Percentiles rank a stretch among this genome's conserved stretches.
Evolutionary conservation across 2,797 vertebrate genomes (phyloP).

Genomic region (Betta splendens): DNA sequence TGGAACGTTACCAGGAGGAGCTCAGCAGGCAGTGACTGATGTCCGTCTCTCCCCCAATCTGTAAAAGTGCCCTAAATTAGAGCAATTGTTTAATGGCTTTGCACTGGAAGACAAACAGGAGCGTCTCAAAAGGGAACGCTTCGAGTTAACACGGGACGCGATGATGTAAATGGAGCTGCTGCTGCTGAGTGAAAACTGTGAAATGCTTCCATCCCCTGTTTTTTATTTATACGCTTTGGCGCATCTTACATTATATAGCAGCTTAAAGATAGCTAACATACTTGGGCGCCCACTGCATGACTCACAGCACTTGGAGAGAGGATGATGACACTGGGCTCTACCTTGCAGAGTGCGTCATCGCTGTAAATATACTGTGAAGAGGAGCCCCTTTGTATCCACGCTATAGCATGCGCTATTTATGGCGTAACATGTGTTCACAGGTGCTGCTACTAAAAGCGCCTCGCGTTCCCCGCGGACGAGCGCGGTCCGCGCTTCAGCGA

Average conservation of each 20-base stretch:
- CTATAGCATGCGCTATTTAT: constrained; percentile 46
- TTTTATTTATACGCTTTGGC: constrained; percentile 49
- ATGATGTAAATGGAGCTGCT: background rate
- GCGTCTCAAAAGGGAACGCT: constrained; percentile 30
- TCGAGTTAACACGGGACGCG: constrained; percentile 6
- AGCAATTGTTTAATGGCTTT: constrained; percentile 51
- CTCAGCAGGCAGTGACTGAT: constrained; percentile 60
- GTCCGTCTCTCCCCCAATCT: constrained; percentile 52
- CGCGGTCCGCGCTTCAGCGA: constrained; percentile 30
- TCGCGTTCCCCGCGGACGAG: constrained; percentile 16
- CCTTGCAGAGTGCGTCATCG: constrained; percentile 57
- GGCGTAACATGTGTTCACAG: constrained; percentile 28
- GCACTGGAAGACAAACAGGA: constrained; percentile 37
- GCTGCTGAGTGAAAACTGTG: constrained; percentile 19
- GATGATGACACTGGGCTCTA: constrained; percentile 61
- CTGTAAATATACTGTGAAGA: constrained; percentile 57
- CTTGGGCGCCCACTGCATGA: constrained; percentile 66
- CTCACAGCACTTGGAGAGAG: constrained; percentile 61
- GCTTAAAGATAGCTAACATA: constrained; percentile 63
- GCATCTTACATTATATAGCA: constrained; percentile 46
- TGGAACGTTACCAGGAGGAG: constrained; percentile 66
- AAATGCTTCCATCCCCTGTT: constrained; percentile 22
- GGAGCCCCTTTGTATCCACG: constrained; percentile 61
- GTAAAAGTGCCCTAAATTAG: constrained; percentile 59
- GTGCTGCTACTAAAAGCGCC: constrained; percentile 23